These are phyloP conservation scores for Hymenochirus boettgeri DNA, from an alignment of 2,113 vertebrate genomes.

Conservation along the genomic window DNA sequence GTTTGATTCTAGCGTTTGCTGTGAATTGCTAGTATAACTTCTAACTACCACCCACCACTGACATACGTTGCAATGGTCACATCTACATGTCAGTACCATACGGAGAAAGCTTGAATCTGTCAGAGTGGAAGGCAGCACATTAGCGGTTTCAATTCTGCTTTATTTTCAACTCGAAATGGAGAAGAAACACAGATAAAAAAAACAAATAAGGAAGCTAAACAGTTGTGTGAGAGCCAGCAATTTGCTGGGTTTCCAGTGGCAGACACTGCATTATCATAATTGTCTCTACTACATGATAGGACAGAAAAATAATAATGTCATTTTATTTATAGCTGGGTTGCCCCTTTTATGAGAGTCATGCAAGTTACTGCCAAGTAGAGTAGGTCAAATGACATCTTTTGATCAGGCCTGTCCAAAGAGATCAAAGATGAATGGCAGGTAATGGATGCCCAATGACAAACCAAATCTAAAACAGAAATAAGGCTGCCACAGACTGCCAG, in stretches of 20 bases:
- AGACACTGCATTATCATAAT: constrained; percentile 98
- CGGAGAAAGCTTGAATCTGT: constrained; percentile 58
- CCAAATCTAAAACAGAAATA: constrained; percentile 94
- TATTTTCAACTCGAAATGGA: constrained; percentile 81
- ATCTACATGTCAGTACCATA: constrained; percentile 62
- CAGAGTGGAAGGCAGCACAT: constrained; percentile 69
- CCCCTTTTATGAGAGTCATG: constrained; percentile 93
- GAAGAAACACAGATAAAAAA: constrained; percentile 62
- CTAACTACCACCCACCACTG: constrained; percentile 53
- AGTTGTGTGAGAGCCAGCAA: constrained; percentile 82
- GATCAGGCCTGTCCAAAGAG: constrained; percentile 99
- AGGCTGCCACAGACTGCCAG: constrained; percentile 96
- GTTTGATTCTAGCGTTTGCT: constrained; percentile 49
- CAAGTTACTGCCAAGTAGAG: constrained; percentile 87
- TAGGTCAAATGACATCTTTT: constrained; percentile 98
- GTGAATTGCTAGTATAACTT: constrained; percentile 46
- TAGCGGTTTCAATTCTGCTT: constrained; percentile 78
- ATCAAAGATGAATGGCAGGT: constrained; percentile 98
- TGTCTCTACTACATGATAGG: constrained; percentile 97
- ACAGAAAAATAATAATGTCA: constrained; percentile 99
- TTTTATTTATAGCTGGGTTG: constrained; percentile 96
- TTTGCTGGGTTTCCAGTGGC: constrained; percentile 85
- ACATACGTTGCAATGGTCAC: constrained; percentile 60
- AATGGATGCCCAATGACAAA: constrained; percentile 93
- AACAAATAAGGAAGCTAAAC: constrained; percentile 82